Percentiles rank a stretch among this genome's conserved stretches.
Conservation (phyloP, 1,140 invertebrate genomes). For the Drosophila busckii region DNA sequence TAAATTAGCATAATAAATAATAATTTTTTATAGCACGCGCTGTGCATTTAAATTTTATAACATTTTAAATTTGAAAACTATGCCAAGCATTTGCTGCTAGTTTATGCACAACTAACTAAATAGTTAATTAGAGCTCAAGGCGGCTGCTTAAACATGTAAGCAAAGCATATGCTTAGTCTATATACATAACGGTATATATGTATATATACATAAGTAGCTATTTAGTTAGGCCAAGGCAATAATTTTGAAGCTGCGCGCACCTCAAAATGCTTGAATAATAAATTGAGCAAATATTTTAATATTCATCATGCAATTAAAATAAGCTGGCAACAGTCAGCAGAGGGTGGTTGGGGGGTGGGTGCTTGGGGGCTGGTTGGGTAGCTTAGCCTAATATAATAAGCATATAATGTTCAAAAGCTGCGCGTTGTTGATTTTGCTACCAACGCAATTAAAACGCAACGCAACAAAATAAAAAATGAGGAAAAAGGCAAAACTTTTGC, state of each 20-base stretch:
- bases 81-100: too few relatives aligned
- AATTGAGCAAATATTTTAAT: conserved; percentile 78
- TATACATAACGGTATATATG: conserved; percentile 4
- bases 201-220: conserved; percentile 24
- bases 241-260: conserved; percentile 53
- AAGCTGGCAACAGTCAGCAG: conserved; percentile 42
- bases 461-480: conserved; percentile 21
- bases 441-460: background rate
- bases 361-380: too few relatives aligned
- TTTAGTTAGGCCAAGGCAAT: conserved; percentile 12
- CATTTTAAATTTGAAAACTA: too few relatives aligned
- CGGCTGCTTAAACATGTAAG: conserved; percentile 39
- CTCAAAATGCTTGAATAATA: conserved; percentile 75
- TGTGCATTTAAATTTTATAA: too few relatives aligned
- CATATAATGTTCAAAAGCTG: conserved; percentile 38
- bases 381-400: conserved; percentile 75
- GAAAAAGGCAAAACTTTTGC: conserved; percentile 50
- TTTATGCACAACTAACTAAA: conserved; percentile 70
- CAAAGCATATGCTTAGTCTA: too few relatives aligned
- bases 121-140: conserved; percentile 31
- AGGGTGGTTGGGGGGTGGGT: too few relatives aligned
- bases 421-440: conserved; percentile 33
- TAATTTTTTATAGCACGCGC: too few relatives aligned
- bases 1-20: too few relatives aligned
- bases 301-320: conserved; percentile 78